A percentile compares a stretch with the other conserved stretches of the same genome.
phyloP scores from a whole-genome alignment of 1,140 invertebrate species.

The Cotesia typhae region DNA sequence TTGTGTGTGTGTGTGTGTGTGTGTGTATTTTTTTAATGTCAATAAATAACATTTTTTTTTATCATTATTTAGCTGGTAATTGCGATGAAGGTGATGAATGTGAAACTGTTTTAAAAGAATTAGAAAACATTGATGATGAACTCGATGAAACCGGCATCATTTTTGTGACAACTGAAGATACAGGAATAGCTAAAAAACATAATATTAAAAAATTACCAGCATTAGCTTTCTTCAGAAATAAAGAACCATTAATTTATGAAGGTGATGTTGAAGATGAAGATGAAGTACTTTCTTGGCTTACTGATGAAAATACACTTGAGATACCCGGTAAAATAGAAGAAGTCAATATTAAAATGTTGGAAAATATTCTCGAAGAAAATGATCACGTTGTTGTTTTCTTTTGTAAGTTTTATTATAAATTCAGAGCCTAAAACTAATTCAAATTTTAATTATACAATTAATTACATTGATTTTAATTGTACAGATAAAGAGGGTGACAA shows the following conservation, averaged over 20 bases:
- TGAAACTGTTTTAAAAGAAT: conserved; percentile 82
- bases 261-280: conserved; percentile 91
- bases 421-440: background rate
- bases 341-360: conserved; percentile 90
- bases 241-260: conserved; percentile 82
- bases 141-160: conserved; percentile 92
- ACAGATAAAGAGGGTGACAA: conserved; percentile 89
- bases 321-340: conserved; percentile 94
- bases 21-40: conserved; percentile 3
- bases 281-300: conserved; percentile 89
- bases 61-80: conserved; percentile 72
- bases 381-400: conserved; percentile 92
- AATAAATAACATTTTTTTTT: background rate
- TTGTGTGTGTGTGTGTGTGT: background rate
- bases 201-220: conserved; percentile 86
- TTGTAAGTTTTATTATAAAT: conserved; percentile 73
- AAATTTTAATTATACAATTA: conserved; percentile 2
- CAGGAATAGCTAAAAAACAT: conserved; percentile 81
- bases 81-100: conserved; percentile 89
- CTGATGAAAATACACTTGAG: conserved; percentile 90
- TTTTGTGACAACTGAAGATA: conserved; percentile 92
- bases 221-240: conserved; percentile 91
- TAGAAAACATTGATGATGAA: conserved; percentile 94
- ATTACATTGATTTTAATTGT: background rate
- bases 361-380: conserved; percentile 88